phyloP scores from a whole-genome alignment of 1,140 invertebrate genomes.

The Antheraea pernyi region DNA sequence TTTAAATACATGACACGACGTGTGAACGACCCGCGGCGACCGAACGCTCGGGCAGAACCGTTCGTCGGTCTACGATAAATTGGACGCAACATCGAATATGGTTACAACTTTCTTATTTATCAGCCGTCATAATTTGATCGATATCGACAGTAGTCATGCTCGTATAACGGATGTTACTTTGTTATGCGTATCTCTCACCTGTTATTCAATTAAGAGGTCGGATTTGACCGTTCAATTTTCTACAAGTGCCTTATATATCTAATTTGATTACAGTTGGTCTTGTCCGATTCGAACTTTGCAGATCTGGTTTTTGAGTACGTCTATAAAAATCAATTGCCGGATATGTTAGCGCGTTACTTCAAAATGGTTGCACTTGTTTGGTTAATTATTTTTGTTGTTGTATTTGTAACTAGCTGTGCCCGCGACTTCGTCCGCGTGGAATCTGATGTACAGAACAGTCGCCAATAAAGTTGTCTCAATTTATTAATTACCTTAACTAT shows the following conservation, averaged over 20 bases:
- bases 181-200: not conserved
- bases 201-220: not conserved
- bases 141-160: not conserved
- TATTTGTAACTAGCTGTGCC: too few species aligned
- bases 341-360: too few species aligned
- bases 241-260: not conserved
- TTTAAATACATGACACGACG: not conserved
- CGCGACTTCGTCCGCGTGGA: too few species aligned
- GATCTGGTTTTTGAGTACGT: not conserved
- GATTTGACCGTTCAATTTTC: not conserved
- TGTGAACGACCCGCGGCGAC: not conserved
- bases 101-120: constrained; percentile 5
- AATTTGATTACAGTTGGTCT: not conserved
- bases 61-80: not conserved
- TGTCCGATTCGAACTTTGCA: not conserved
- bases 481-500: too few species aligned
- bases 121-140: not conserved
- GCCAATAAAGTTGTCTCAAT: too few species aligned
- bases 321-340: too few species aligned
- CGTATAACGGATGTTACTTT: constrained; percentile 1
- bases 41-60: not conserved
- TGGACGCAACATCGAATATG: not conserved
- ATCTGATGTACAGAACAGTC: too few species aligned
- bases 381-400: too few species aligned
- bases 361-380: too few species aligned